These are phyloP conservation scores for Magallana gigas DNA, from an alignment of 1,140 invertebrate genomes.

Conservation along the genomic window DNA sequence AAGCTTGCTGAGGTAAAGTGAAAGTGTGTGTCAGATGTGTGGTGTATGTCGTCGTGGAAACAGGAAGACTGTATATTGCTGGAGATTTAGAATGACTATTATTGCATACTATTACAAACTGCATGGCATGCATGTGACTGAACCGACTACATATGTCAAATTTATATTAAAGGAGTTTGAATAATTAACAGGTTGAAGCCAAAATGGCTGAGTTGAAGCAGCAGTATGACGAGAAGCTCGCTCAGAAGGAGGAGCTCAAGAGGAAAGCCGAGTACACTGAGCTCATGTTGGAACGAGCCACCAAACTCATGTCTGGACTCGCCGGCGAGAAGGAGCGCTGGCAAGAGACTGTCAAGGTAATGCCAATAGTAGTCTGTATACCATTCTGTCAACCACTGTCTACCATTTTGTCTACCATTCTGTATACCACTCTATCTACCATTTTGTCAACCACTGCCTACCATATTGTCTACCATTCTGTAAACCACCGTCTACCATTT, in stretches of 20 bases:
- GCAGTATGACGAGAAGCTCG: conserved; percentile 84
- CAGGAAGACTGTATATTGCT: conserved; percentile 79
- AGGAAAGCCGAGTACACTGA: conserved; percentile 84
- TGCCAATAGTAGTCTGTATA: conserved; percentile 39
- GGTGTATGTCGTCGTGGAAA: conserved; percentile 81
- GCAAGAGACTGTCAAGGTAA: conserved; percentile 85
- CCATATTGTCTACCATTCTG: not conserved
- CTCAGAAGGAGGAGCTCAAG: conserved; percentile 89
- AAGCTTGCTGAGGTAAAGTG: conserved; percentile 83
- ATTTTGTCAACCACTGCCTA: no score
- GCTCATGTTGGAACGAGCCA: conserved; percentile 86
- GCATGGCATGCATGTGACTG: not conserved
- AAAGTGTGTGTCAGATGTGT: no score
- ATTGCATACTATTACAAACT: no score
- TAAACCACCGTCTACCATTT: no score
- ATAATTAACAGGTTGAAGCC: conserved; percentile 75
- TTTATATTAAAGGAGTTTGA: not conserved
- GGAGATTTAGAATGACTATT: no score
- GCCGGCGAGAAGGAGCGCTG: conserved; percentile 89
- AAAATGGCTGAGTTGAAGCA: conserved; percentile 84
- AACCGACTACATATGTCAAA: not conserved
- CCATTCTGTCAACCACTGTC: not conserved
- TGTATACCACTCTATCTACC: not conserved
- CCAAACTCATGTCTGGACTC: conserved; percentile 85
- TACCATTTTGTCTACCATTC: not conserved